Conservation (phyloP, 2,888 invertebrate genomes). For the Adelognathus sp. region DNA sequence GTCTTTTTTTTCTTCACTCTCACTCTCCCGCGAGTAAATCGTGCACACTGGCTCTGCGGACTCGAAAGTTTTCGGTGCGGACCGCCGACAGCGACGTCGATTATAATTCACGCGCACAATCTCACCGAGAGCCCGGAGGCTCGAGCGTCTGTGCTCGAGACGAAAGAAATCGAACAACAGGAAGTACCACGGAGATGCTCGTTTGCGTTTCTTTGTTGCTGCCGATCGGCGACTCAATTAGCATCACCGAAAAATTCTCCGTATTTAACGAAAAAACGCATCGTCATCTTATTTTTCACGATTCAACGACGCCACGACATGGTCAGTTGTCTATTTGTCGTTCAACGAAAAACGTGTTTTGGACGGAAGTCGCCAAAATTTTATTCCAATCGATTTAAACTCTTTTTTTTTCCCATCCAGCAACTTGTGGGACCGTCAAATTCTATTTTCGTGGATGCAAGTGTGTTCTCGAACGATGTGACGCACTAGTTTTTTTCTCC, state of each 20-base stretch:
- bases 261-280: background rate
- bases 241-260: background rate
- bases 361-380: background rate
- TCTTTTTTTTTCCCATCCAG: background rate
- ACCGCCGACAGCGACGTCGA: slow-evolving; percentile 2
- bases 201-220: background rate
- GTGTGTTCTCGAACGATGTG: background rate
- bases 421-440: no score
- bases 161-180: slow-evolving; percentile 3
- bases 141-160: background rate
- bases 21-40: slow-evolving; percentile 11
- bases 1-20: background rate
- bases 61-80: slow-evolving; percentile 43
- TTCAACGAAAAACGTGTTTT: background rate
- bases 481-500: no score
- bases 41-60: slow-evolving; percentile 15
- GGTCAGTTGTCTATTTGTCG: background rate
- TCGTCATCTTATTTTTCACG: background rate
- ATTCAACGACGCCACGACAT: background rate
- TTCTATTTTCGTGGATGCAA: background rate
- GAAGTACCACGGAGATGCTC: background rate
- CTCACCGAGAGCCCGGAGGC: no score
- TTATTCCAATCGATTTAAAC: background rate
- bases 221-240: background rate
- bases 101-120: slow-evolving; percentile 30